phyloP scores from a whole-genome alignment of 2,888 invertebrate species.

The Venusia cambrica region DNA sequence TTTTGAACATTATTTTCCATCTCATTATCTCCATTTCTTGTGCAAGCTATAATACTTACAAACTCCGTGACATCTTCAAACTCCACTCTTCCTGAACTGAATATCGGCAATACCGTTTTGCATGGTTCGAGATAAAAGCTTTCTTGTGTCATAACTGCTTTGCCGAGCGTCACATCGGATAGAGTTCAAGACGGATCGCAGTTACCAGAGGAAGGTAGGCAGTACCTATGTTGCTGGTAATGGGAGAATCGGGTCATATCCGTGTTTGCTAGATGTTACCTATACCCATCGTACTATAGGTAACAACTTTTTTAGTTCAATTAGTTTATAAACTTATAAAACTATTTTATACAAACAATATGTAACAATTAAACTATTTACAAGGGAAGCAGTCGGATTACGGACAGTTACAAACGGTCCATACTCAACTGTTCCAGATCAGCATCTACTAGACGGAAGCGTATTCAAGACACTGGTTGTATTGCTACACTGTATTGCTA shows the following conservation, averaged over 20 bases:
- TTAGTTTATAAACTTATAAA: too few relatives aligned
- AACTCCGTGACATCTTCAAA: conserved; percentile 19
- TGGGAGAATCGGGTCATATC: conserved; percentile 5
- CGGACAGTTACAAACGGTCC: too few relatives aligned
- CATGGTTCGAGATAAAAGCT: conserved; percentile 55
- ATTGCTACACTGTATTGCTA: too few relatives aligned
- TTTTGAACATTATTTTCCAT: conserved; percentile 1
- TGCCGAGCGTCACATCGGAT: conserved; percentile 37
- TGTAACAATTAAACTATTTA: too few relatives aligned
- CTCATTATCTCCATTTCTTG: conserved; percentile 3
- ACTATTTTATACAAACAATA: too few relatives aligned
- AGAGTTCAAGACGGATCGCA: conserved; percentile 34
- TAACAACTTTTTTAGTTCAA: too few relatives aligned
- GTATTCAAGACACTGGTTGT: too few relatives aligned
- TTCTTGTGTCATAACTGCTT: conserved; percentile 56
- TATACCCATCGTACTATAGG: too few relatives aligned
- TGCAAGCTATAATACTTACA: conserved; percentile 6
- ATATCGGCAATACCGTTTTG: conserved; percentile 29
- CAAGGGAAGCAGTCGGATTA: too few relatives aligned
- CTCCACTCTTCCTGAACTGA: conserved; percentile 24
- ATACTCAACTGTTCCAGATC: too few relatives aligned
- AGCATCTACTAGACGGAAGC: too few relatives aligned
- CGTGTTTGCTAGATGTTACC: background rate
- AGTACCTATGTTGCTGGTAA: conserved; percentile 15
- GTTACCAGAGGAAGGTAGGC: too few relatives aligned